Base-by-base conservation (phyloP, 2,113 vertebrate species). In the Peromyscus californicus region DNA sequence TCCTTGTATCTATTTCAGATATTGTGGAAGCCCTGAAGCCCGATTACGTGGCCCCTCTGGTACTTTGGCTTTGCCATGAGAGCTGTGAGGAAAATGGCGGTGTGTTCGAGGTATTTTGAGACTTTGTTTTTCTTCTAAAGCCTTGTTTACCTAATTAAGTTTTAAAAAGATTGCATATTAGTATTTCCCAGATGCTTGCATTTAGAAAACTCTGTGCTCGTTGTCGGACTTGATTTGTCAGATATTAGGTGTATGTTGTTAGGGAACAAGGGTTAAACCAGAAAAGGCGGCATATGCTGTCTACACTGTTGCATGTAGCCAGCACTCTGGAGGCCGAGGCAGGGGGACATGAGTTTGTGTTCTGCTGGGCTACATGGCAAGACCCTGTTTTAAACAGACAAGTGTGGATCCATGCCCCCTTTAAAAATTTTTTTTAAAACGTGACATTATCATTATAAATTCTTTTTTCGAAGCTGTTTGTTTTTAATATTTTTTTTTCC, bases 41-140 rank as follows among this genome's bases (percentile, higher is more conserved):
- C 0, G 99, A 99, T 48, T 99, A 99, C 17, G 99, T 99, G 93
- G 98, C 99, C 96, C 99, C 99, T 1, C 97, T 99, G 93, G 99
- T 99, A 65, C 98, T 99, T 92, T 99, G 99, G 99, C 99, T 99
- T 97, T 99, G 99, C 97, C 99, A 99, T 0, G 99, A 99, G 54
- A 99, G 98, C 92, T 99, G 99, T 98, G 96, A 98, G n/a, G 99
- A 99, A 97, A 99, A 99, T 76, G 99, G 99, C 76, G 97, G 99
- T 90, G 98, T 99, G 29, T 99, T 99, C 98, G 99, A 99, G 99
- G 99, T 99, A 98, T 98, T 96, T 21, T 45, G 3, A 24, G n/a
- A 7, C 24, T 83, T 90, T 8, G 3, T 51, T 3, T 17, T 89
- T 88, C 86, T 51, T 90, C 13, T 45, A 33, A 75, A 90, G 65